These are phyloP conservation scores for Crioceris asparagi DNA, from an alignment of 2,888 invertebrate genomes.

Conservation along the genomic window DNA sequence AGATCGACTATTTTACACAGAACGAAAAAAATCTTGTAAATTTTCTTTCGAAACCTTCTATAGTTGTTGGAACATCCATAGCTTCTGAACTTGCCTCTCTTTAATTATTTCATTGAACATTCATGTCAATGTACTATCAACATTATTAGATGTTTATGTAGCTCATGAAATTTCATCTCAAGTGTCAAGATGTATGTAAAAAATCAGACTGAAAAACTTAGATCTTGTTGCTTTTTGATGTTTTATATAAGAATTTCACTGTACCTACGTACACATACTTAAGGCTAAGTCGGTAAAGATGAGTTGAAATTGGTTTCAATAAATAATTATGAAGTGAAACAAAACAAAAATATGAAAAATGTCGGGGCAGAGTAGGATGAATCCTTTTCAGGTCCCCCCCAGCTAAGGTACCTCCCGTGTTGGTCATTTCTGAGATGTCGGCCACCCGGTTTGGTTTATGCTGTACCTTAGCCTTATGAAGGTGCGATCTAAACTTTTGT, in stretches of 20 bases:
- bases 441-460: constrained; percentile 36
- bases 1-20: too few relatives aligned
- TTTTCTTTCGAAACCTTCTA: too few relatives aligned
- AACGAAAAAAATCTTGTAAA: too few relatives aligned
- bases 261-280: too few relatives aligned
- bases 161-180: constrained; percentile 39
- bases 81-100: too few relatives aligned
- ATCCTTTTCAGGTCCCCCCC: constrained; percentile 36
- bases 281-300: too few relatives aligned
- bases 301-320: too few relatives aligned
- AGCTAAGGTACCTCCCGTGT: constrained; percentile 32
- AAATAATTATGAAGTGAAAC: constrained; percentile 10
- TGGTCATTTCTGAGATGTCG: constrained; percentile 36
- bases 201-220: too few relatives aligned
- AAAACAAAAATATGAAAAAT: constrained; percentile 25
- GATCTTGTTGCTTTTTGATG: too few relatives aligned
- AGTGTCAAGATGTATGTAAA: constrained; percentile 32
- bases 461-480: constrained; percentile 34
- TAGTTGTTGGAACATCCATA: too few relatives aligned
- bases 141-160: constrained; percentile 21
- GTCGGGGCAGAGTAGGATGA: constrained; percentile 38
- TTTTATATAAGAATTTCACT: too few relatives aligned
- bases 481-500: constrained; percentile 35
- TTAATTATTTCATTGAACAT: neutral
- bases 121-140: neutral